A percentile compares a stretch with the other conserved stretches of the same genome.
Conservation (phyloP, 2,113 vertebrate genomes). For the Microtus oregoni region DNA sequence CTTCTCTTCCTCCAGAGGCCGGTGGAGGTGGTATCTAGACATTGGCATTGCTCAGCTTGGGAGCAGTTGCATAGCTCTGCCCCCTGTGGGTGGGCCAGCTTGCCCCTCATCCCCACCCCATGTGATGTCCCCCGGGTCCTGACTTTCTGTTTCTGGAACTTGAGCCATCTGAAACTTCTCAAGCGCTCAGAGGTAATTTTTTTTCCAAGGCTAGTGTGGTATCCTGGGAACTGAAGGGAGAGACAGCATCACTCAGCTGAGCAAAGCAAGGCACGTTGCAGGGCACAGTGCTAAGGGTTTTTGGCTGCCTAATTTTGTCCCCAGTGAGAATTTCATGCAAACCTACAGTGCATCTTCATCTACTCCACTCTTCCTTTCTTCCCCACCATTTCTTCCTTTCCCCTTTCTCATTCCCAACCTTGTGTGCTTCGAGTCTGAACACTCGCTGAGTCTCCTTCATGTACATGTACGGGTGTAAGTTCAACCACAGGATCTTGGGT, state of each 20-base stretch:
- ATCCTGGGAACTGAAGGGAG: neutral
- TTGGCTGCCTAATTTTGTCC: accelerated
- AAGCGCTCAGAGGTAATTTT: neutral
- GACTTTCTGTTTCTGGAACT: neutral
- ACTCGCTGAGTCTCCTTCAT: neutral
- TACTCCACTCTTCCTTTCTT: neutral
- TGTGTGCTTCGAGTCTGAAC: neutral
- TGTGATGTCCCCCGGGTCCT: accelerated
- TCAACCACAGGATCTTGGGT: neutral
- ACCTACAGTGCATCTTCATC: neutral
- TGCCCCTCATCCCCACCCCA: accelerated
- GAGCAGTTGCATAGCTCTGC: accelerated
- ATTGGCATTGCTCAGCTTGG: accelerated
- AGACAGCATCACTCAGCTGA: accelerated
- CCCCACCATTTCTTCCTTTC: neutral
- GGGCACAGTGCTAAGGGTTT: accelerated
- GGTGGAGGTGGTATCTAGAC: neutral
- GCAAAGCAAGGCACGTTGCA: accelerated
- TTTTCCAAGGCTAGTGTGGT: neutral
- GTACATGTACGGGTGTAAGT: too few relatives aligned
- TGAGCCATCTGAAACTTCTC: neutral
- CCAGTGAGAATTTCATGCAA: neutral
- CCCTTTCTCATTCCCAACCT: neutral
- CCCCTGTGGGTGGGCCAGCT: neutral
- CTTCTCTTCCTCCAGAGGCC: accelerated